Evolutionary conservation across 2,888 invertebrate species (phyloP), one percentile per base, ranked within the genome.

Genomic region (Orthosia incerta): DNA sequence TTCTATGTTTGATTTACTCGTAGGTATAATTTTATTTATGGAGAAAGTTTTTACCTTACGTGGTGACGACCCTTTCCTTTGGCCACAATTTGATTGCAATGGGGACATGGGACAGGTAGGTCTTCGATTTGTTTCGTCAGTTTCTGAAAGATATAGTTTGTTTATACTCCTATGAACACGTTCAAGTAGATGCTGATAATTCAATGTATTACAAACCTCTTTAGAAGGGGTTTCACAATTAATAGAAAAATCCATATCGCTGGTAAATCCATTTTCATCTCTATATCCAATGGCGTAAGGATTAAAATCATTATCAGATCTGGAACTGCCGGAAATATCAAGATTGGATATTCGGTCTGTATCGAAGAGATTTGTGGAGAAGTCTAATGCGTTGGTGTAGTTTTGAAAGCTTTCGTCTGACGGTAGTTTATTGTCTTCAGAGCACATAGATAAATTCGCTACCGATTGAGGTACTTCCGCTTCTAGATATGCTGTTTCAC

Each of bases 381-480:
- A 94, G 66, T 94, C 94, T 13, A 94, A 83, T 20, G 90, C 89
- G 64, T 90, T 92, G 0, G 94, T 88, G 67, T 90, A 93, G 83
- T 93, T 94, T 55, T 94, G 93, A 57, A 94, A 90, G 67, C 94
- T 93, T 78, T 94, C 94, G 60, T 94, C 94, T 11, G 94, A 94
- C 0, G 93, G 93, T 53, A 92, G 80, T 69, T 89, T 89, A 69
- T 85, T 92, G 45, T 94, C 93, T 55, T 93, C 93, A 0, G 85
- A 82, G 59, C 80, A 87, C 48, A 86, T 79, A 4, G 84, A 76
- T n/a, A 83, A 63, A 72, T 85, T 89, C 1, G 76, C 74, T 56
- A 80, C 82, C 13, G 80, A 59, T 56, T 76, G 75, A 12, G 84
- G 61, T 18, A 20, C 60, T 51, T 71, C 71, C 7, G 48, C 0